Evolutionary conservation across 1,140 invertebrate species (phyloP), one percentile per base, ranked within the genome.

Genomic region (Neodiprion virginianus): DNA sequence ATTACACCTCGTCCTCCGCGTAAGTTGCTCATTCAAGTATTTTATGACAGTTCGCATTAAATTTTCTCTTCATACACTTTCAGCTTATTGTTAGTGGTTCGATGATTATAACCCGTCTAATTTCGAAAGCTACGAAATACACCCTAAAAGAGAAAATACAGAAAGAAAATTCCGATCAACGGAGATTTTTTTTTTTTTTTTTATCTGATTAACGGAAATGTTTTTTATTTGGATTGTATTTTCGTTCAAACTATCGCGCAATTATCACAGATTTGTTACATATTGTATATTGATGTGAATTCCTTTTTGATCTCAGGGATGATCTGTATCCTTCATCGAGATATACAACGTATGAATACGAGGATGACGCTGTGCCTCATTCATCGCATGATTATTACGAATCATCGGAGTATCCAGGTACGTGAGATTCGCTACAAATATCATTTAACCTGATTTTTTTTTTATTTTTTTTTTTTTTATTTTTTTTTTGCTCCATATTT

Each of bases 371-470:
- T 12, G 75, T 78, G 10, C 84, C 81, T 0, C 87, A 87, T 48
- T 86, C 85, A 28, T 86, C 85, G 7, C 87, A 88, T 70, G 87
- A 88, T 69, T 88, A 88, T 79, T 88, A 88, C 69, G 87, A 88
- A 70, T 74, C 82, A 14, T 81, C 87, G 14, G 87, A 88, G 71
- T 88, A 87, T 81, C 84, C 87, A 82, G 87, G 87, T 88, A 86
- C 67, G 17, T 69, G 53, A 61, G 11, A 17, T 61, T 61, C 53
- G n/a, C n/a, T 40, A 40, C 5, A 5, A 40, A 40, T 40, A 40
- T 40, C 28, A 40, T 40, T 40, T 40, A 40, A 40, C 1, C 28
- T 14, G 1, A 14, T 14, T 65, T 3, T 5, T 17, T 65, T 65
- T 17, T 4, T 65, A 11, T 65, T 17, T 4, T 65, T 14, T 5